These are phyloP conservation scores for Lypha dubia DNA, from an alignment of 2,888 invertebrate genomes.

Conservation along the genomic window DNA sequence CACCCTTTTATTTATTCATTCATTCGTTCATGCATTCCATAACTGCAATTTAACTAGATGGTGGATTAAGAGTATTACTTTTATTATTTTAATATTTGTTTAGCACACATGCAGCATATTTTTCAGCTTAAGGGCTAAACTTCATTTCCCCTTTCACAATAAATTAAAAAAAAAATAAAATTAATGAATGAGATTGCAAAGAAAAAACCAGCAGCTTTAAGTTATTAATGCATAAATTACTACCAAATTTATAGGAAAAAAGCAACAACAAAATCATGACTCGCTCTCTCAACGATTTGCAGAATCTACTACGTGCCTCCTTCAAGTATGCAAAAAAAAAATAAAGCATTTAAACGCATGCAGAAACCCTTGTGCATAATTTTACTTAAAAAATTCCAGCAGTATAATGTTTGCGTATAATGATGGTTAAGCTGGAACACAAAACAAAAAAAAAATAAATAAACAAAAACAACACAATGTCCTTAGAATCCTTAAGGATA, in stretches of 20 bases:
- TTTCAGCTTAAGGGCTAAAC: slow-evolving; percentile 36
- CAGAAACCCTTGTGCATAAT: slow-evolving; percentile 42
- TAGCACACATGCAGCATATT: slow-evolving; percentile 29
- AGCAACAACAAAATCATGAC: slow-evolving; percentile 12
- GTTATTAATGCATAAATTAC: slow-evolving; percentile 62
- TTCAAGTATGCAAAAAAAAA: slow-evolving; percentile 50
- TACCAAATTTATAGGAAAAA: slow-evolving; percentile 47
- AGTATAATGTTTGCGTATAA: slow-evolving; percentile 44
- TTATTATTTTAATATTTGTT: slow-evolving; percentile 59
- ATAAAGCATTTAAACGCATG: slow-evolving; percentile 19
- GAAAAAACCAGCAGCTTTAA: slow-evolving; percentile 34
- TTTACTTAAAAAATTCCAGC: slow-evolving; percentile 24
- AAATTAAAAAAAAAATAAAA: slow-evolving; percentile 31
- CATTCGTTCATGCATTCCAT: slow-evolving; percentile 10
- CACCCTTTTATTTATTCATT: slow-evolving; percentile 7
- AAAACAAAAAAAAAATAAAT: too few species aligned
- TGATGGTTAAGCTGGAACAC: not conserved
- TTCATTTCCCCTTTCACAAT: slow-evolving; percentile 31
- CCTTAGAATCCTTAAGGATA: slow-evolving; percentile 52
- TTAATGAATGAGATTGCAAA: not conserved
- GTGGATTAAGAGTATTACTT: slow-evolving; percentile 49
- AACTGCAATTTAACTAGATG: slow-evolving; percentile 41
- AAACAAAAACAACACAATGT: slow-evolving; percentile 31
- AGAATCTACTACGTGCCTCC: slow-evolving; percentile 46
- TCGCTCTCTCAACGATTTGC: slow-evolving; percentile 13